A percentile compares a stretch with the other conserved stretches of the same genome.
phyloP scores from a whole-genome alignment of 2,113 vertebrate genomes.

The Morphnarchus princeps region DNA sequence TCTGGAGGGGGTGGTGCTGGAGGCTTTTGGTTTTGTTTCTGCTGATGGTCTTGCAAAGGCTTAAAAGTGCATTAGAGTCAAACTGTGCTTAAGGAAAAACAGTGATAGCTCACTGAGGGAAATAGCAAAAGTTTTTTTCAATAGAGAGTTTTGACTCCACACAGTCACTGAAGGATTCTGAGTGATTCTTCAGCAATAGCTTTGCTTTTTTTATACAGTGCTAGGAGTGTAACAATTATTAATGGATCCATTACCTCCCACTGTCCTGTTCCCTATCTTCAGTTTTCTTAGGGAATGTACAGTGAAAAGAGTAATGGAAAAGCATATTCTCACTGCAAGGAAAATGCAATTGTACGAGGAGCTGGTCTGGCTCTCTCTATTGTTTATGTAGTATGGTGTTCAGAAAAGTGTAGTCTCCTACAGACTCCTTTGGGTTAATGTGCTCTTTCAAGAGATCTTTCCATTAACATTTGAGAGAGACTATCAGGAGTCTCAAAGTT shows the following conservation, averaged over 20 bases:
- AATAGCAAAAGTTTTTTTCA: not conserved
- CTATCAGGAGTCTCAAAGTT: not conserved
- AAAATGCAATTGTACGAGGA: not conserved
- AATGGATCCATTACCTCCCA: not conserved
- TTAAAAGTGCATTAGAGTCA: not conserved
- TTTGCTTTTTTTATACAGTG: not conserved
- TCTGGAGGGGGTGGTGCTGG: not conserved
- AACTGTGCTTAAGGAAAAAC: constrained; percentile 4
- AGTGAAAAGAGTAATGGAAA: not conserved
- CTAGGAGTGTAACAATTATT: not conserved
- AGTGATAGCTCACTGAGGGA: not conserved
- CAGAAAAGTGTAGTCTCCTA: not conserved
- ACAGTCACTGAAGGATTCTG: not conserved
- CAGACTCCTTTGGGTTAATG: not conserved
- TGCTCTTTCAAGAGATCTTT: not conserved
- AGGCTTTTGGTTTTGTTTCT: constrained; percentile 3
- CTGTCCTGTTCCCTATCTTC: not conserved
- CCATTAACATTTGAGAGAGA: not conserved
- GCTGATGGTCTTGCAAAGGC: not conserved
- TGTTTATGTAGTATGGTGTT: not conserved
- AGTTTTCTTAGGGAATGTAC: not conserved
- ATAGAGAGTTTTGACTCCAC: not conserved
- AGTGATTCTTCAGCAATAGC: not conserved
- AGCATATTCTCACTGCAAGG: not conserved
- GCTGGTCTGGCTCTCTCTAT: not conserved